Percentiles rank a stretch among this genome's conserved stretches.
Conservation (phyloP, 2,113 vertebrate genomes). For the Charadrius vociferus region DNA sequence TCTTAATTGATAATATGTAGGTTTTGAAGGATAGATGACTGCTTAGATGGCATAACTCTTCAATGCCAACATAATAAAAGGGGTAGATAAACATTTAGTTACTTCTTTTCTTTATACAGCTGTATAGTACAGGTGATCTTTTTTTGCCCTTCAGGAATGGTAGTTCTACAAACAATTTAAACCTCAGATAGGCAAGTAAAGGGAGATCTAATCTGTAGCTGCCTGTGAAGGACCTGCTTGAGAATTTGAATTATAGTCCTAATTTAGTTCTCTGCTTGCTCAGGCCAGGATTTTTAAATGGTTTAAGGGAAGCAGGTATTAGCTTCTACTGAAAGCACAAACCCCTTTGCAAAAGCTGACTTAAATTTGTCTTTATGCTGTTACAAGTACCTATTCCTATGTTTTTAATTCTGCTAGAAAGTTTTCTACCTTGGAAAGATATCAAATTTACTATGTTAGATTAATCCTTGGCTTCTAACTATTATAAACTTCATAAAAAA, state of each 20-base stretch:
- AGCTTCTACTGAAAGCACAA: neutral
- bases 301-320: neutral
- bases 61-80: neutral
- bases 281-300: neutral
- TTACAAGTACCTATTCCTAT: neutral
- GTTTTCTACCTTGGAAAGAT: neutral
- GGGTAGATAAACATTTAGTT: neutral
- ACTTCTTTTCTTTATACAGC: neutral
- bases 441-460: neutral
- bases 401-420: neutral
- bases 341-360: neutral
- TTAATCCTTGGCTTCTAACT: neutral
- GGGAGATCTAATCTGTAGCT: neutral
- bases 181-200: neutral
- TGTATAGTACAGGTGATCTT: neutral
- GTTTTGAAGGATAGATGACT: neutral
- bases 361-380: neutral
- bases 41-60: neutral
- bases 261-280: neutral
- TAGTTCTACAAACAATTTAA: neutral
- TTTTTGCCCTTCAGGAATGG: neutral
- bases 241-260: neutral
- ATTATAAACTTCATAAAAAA: neutral
- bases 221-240: neutral
- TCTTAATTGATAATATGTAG: neutral